These are phyloP conservation scores for Bombycilla garrulus DNA, from an alignment of 2,113 vertebrate species.

Conservation along the genomic window DNA sequence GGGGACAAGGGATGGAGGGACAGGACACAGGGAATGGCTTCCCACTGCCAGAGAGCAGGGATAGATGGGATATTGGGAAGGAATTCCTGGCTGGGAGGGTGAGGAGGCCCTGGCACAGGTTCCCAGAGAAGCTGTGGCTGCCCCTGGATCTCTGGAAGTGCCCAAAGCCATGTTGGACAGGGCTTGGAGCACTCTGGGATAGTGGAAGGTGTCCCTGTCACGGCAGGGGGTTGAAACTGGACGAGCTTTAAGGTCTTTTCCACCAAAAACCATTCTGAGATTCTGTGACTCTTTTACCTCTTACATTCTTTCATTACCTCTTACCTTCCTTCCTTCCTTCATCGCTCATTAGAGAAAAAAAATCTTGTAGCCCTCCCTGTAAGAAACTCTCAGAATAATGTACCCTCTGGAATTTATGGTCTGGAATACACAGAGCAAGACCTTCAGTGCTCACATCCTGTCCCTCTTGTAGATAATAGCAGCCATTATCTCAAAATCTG, in stretches of 20 bases:
- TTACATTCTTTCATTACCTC: too few relatives aligned
- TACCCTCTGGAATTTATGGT: not conserved
- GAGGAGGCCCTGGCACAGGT: rapidly evolving
- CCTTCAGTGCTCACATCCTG: not conserved
- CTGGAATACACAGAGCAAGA: not conserved
- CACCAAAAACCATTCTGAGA: not conserved
- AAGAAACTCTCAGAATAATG: not conserved
- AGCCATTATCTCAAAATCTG: not conserved
- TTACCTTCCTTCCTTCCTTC: not conserved
- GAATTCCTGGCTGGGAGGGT: rapidly evolving
- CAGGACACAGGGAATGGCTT: not conserved
- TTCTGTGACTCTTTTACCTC: not conserved
- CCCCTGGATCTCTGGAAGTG: not conserved
- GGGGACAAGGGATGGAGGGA: not conserved
- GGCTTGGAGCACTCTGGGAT: rapidly evolving
- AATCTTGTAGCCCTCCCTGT: not conserved
- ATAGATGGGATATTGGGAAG: rapidly evolving
- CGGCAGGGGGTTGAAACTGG: rapidly evolving
- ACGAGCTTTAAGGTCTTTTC: rapidly evolving
- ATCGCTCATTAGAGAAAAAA: not conserved
- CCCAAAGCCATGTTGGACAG: rapidly evolving
- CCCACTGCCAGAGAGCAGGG: rapidly evolving
- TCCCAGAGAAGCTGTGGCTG: not conserved
- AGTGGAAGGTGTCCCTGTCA: not conserved
- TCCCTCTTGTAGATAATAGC: not conserved